A percentile compares a stretch with the other conserved stretches of the same genome.
Conservation (phyloP, 2,888 invertebrate species). For the Phengaris arion region DNA sequence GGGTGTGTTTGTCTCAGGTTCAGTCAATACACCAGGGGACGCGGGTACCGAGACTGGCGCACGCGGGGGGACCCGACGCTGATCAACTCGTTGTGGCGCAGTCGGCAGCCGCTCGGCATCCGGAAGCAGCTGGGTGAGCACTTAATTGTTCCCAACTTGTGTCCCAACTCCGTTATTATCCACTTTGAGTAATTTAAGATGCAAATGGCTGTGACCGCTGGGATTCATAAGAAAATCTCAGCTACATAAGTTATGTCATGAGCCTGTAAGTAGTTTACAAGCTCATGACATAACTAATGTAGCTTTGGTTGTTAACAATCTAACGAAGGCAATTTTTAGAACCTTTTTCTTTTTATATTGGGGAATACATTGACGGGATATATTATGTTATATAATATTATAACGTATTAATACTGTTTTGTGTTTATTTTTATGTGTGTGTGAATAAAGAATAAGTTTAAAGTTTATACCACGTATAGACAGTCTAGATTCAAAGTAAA, state of each 20-base stretch:
- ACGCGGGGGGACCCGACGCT: constrained; percentile 84
- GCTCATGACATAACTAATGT: background rate
- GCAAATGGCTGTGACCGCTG: constrained; percentile 21
- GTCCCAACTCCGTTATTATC: constrained; percentile 25
- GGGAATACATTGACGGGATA: too few relatives aligned
- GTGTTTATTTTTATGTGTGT: too few relatives aligned
- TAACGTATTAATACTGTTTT: too few relatives aligned
- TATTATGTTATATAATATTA: too few relatives aligned
- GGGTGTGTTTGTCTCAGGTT: constrained; percentile 66
- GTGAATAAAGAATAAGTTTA: too few relatives aligned
- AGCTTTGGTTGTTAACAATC: background rate
- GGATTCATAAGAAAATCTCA: constrained; percentile 13
- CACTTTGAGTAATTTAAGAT: constrained; percentile 23
- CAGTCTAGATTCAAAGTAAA: too few relatives aligned
- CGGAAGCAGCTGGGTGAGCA: constrained; percentile 81
- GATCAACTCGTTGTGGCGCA: constrained; percentile 86
- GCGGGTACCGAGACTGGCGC: constrained; percentile 85
- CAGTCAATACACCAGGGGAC: constrained; percentile 80
- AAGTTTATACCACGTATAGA: too few relatives aligned
- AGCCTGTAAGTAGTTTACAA: background rate
- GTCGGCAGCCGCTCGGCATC: constrained; percentile 86
- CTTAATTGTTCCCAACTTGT: background rate
- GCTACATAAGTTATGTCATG: background rate
- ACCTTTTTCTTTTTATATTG: too few relatives aligned
- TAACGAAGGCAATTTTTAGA: too few relatives aligned